These are phyloP conservation scores for Zaprionus ghesquierei DNA, from an alignment of 1,140 invertebrate species.

Conservation along the genomic window DNA sequence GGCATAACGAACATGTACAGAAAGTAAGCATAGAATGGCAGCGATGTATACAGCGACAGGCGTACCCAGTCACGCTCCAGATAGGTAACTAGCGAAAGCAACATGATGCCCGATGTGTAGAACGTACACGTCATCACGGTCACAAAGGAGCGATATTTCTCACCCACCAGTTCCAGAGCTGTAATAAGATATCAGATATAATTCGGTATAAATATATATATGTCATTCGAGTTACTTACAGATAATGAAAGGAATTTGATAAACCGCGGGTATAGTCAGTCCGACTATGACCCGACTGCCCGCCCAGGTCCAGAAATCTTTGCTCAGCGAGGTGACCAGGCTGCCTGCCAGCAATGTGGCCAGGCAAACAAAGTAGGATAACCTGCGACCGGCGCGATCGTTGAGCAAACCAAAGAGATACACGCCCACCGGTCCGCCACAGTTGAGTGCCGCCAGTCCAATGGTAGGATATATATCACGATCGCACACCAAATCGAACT, in stretches of 20 bases:
- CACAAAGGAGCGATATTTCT: constrained; percentile 94
- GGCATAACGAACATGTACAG: constrained; percentile 93
- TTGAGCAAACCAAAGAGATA: constrained; percentile 93
- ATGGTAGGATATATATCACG: constrained; percentile 92
- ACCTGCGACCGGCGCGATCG: constrained; percentile 91
- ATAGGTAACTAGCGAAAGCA: constrained; percentile 92
- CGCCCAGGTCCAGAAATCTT: constrained; percentile 92
- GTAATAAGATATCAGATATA: constrained; percentile 59
- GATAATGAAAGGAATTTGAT: constrained; percentile 97
- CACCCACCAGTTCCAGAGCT: constrained; percentile 95
- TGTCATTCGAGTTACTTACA: constrained; percentile 85
- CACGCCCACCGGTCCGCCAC: constrained; percentile 92
- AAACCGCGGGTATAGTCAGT: constrained; percentile 94
- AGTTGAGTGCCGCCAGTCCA: constrained; percentile 91
- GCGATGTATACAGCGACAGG: constrained; percentile 90
- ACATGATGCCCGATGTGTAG: constrained; percentile 92
- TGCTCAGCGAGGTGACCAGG: constrained; percentile 88
- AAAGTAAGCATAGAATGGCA: constrained; percentile 93
- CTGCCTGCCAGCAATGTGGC: constrained; percentile 90
- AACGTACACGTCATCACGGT: constrained; percentile 95
- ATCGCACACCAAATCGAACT: constrained; percentile 94
- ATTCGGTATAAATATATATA: background rate
- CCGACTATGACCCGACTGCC: constrained; percentile 90
- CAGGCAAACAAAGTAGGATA: constrained; percentile 92
- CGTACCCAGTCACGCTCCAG: constrained; percentile 91